phyloP scores from a whole-genome alignment of 2,888 invertebrate genomes.

The Orchestes rusci region DNA sequence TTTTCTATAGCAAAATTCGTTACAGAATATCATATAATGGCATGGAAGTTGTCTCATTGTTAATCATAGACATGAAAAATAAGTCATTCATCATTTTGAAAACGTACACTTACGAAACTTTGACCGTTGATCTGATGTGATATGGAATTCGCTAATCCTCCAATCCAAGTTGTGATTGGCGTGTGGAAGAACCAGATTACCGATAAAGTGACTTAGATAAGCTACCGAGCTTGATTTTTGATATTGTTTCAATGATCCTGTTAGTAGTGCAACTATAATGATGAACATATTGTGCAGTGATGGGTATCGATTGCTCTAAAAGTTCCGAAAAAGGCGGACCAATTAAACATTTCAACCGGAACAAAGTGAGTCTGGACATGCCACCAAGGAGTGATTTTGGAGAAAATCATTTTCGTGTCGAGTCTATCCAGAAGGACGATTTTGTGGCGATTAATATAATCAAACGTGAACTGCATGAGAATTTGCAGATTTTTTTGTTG shows the following conservation, averaged over 20 bases:
- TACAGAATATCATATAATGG: too few relatives aligned
- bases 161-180: too few relatives aligned
- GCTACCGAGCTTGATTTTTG: too few relatives aligned
- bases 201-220: conserved; percentile 2
- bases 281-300: neutral
- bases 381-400: neutral
- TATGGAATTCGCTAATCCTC: too few relatives aligned
- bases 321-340: neutral
- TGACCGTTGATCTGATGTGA: too few relatives aligned
- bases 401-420: conserved; percentile 18
- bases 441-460: conserved; percentile 51
- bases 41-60: too few relatives aligned
- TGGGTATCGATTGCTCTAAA: conserved; percentile 15
- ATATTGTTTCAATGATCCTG: too few relatives aligned
- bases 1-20: too few relatives aligned
- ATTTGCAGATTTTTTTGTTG: conserved; percentile 62
- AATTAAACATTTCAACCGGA: neutral
- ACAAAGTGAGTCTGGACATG: neutral
- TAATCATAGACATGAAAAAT: too few relatives aligned
- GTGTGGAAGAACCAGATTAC: too few relatives aligned
- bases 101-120: too few relatives aligned
- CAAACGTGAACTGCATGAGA: conserved; percentile 52
- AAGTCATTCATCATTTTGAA: too few relatives aligned
- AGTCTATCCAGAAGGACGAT: conserved; percentile 42
- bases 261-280: neutral